These are phyloP conservation scores for Gadus chalcogrammus DNA, from an alignment of 2,113 vertebrate species.

Conservation along the genomic window DNA sequence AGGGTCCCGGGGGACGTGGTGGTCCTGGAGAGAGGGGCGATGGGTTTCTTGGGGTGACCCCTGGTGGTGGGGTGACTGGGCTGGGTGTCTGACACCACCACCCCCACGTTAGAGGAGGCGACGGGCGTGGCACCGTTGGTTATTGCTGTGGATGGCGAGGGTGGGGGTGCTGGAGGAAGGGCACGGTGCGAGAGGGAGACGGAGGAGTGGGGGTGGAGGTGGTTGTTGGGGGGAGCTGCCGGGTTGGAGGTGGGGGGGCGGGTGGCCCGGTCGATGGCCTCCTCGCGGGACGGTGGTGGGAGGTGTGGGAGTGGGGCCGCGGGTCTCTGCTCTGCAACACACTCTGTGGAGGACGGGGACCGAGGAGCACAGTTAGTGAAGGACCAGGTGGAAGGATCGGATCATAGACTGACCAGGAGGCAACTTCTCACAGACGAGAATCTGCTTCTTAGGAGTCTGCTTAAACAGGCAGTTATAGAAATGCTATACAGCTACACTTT, in stretches of 20 bases:
- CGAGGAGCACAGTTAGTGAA: not conserved
- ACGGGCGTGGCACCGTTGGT: conserved; percentile 16
- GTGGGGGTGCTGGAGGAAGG: conserved; percentile 31
- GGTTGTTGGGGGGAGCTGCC: conserved; percentile 1
- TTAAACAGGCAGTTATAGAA: no score
- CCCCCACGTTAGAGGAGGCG: not conserved
- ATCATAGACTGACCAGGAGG: not conserved
- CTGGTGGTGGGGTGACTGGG: conserved; percentile 17
- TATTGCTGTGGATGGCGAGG: conserved; percentile 44
- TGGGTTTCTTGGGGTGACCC: conserved; percentile 12
- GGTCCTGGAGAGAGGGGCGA: conserved; percentile 13
- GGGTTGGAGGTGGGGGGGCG: conserved; percentile 40
- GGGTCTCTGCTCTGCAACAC: conserved; percentile 70
- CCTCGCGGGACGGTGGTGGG: conserved; percentile 77
- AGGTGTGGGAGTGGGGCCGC: conserved; percentile 74
- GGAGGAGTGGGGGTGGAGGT: not conserved
- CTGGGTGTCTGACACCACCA: conserved; percentile 22
- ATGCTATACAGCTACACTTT: no score
- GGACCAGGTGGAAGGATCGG: not conserved
- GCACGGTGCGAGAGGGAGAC: conserved; percentile 23
- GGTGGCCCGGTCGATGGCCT: conserved; percentile 61
- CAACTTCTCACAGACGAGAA: no score
- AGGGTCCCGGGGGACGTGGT: not conserved
- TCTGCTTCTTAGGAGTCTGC: no score
- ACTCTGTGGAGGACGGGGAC: conserved; percentile 59